phyloP scores from a whole-genome alignment of 2,888 invertebrate genomes.

The Drosophila leonis region DNA sequence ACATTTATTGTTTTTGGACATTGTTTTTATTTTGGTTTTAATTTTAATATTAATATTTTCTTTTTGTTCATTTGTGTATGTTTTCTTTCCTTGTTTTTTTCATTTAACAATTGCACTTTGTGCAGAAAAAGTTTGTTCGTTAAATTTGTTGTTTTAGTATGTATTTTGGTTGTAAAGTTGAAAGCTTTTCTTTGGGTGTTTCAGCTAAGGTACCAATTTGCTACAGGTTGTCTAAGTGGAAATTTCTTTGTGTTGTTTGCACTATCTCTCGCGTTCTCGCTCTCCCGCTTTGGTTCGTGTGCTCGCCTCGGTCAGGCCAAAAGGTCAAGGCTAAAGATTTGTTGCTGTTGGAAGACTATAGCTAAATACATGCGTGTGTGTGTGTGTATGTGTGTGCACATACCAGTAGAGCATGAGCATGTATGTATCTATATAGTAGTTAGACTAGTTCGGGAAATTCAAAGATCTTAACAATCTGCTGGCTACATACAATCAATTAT shows the following conservation, averaged over 20 bases:
- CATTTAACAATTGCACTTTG: conserved; percentile 40
- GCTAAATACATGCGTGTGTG: conserved; percentile 35
- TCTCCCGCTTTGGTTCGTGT: conserved; percentile 33
- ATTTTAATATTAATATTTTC: conserved; percentile 1
- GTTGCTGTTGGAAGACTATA: conserved; percentile 69
- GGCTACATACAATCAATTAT: background rate
- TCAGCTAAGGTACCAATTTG: conserved; percentile 77
- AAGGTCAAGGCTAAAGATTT: conserved; percentile 44
- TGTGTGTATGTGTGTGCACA: background rate
- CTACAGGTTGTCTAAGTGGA: conserved; percentile 75
- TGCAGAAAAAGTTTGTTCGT: conserved; percentile 37
- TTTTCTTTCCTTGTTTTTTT: background rate
- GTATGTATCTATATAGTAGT: conserved; percentile 5
- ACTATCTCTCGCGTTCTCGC: conserved; percentile 23
- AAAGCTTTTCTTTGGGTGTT: conserved; percentile 59
- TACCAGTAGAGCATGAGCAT: background rate
- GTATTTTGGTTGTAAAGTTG: conserved; percentile 50
- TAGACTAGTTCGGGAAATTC: background rate
- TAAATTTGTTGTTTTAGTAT: conserved; percentile 3
- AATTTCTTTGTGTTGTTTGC: conserved; percentile 42
- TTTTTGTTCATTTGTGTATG: conserved; percentile 18
- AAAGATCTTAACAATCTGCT: background rate
- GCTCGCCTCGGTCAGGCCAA: conserved; percentile 7
- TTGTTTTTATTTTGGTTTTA: conserved; percentile 21
- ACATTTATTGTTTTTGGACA: conserved; percentile 53